Conservation (phyloP, 2,113 vertebrate species). For the Apteryx mantelli region DNA sequence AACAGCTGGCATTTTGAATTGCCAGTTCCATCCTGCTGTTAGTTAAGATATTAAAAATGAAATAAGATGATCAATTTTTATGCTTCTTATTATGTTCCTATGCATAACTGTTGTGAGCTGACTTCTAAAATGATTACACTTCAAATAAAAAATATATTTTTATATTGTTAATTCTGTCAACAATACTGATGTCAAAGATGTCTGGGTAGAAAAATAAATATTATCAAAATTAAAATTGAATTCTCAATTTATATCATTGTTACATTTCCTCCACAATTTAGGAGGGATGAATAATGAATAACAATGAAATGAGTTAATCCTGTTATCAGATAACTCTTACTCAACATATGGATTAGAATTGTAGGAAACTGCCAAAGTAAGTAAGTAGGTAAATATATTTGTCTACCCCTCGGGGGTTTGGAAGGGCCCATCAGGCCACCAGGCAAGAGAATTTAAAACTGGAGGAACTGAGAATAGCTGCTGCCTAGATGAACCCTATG, state of each 20-base stretch:
- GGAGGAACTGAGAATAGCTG: neutral
- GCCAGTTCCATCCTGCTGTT: neutral
- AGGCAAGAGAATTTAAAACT: neutral
- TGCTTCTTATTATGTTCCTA: neutral
- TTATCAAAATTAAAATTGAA: neutral
- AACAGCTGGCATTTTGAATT: neutral
- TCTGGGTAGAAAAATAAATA: neutral
- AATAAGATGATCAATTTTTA: neutral
- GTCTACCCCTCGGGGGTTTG: neutral
- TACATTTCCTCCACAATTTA: neutral
- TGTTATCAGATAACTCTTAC: neutral
- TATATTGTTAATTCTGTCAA: neutral
- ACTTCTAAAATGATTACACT: neutral
- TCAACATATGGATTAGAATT: neutral
- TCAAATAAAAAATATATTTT: neutral
- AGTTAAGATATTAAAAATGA: neutral
- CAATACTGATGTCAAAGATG: neutral
- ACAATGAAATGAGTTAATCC: neutral
- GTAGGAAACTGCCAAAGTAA: neutral
- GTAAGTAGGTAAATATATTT: neutral
- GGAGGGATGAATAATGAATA: neutral
- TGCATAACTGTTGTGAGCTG: neutral
- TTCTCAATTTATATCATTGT: neutral
- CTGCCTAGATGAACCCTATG: neutral
- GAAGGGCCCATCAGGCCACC: neutral